Base-by-base conservation (phyloP, 2,797 vertebrate species). In the Enteromius viviparus region DNA sequence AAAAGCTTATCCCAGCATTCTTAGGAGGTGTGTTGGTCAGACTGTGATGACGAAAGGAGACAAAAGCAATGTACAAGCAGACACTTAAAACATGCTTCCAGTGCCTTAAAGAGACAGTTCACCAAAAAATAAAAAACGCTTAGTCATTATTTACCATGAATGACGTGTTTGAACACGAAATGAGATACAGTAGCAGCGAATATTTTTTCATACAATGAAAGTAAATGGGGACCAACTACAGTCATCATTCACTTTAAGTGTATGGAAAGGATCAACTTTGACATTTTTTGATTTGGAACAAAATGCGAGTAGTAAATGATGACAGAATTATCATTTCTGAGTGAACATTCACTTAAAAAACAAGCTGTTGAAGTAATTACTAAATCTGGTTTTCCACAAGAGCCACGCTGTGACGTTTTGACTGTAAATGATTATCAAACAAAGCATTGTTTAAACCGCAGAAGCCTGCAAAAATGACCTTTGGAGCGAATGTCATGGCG, bases 321-420 rank as follows among this genome's bases (percentile, higher is more conserved):
- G 19, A 75, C 29, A 15, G 11, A 55, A 37, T 55, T 0, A 75
- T 37, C 3, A 55, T 37, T 74, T 74, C 19, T 42, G 14, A n/a
- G 6, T 23, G 32, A 58, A 76, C 51, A 58, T 58, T 76, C 4
- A 47, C 90, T 91, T 88, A 66, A 86, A 89, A 55, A 87, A 47
- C 45, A 89, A 89, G 60, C 78, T 86, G 89, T 79, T 89, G 91
- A 90, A 88, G 88, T 76, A 65, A 49, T 4, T 80, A 70, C 80
- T 81, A 37, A 81, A 49, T 55, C 4, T 78, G 60, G 37, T 58
- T 66, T 75, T 78, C n/a, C 49, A 77, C 53, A 34, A 32, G n/a
- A 65, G 55, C 75, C 45, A 26, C 37, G 58, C 34, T 3, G 17
- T 62, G 82, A 78, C 68, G 66, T 71, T 78, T 55, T 70, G 45